These are phyloP conservation scores for Eurystomus gularis DNA, from an alignment of 2,113 vertebrate genomes.

Conservation along the genomic window DNA sequence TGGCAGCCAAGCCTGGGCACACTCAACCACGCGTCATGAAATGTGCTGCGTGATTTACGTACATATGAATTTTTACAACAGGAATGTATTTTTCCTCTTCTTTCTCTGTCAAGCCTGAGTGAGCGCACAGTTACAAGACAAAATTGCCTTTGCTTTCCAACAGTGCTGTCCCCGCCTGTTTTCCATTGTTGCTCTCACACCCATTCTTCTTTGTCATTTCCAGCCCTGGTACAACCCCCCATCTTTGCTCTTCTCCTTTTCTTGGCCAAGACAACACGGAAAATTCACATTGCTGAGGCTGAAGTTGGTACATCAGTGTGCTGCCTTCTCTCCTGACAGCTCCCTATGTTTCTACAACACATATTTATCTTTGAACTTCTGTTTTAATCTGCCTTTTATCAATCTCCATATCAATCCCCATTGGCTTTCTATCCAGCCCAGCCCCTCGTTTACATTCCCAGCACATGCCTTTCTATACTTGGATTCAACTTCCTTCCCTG, in stretches of 20 bases:
- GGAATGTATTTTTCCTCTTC: slow-evolving; percentile 13
- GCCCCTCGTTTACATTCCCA: not conserved
- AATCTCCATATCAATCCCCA: not conserved
- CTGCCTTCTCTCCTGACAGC: not conserved
- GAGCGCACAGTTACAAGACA: not conserved
- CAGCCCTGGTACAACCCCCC: not conserved
- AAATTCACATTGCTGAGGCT: not conserved
- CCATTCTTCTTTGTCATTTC: slow-evolving; percentile 1
- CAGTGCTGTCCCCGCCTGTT: not conserved
- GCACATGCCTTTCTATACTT: not conserved
- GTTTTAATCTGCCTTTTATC: slow-evolving; percentile 33
- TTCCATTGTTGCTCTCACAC: not conserved
- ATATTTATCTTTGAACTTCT: slow-evolving; percentile 21
- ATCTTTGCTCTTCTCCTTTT: not conserved
- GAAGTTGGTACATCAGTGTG: not conserved
- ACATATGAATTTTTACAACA: not conserved
- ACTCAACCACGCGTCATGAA: rapidly evolving
- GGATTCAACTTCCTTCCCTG: not conserved
- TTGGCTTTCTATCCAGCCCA: not conserved
- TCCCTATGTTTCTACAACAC: not conserved
- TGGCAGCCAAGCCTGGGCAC: not conserved
- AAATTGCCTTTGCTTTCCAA: slow-evolving; percentile 18
- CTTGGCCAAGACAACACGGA: not conserved
- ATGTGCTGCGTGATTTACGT: not conserved
- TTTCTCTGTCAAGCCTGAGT: slow-evolving; percentile 8